Conservation (phyloP, 2,888 invertebrate species). For the Hypomecis atomaria region DNA sequence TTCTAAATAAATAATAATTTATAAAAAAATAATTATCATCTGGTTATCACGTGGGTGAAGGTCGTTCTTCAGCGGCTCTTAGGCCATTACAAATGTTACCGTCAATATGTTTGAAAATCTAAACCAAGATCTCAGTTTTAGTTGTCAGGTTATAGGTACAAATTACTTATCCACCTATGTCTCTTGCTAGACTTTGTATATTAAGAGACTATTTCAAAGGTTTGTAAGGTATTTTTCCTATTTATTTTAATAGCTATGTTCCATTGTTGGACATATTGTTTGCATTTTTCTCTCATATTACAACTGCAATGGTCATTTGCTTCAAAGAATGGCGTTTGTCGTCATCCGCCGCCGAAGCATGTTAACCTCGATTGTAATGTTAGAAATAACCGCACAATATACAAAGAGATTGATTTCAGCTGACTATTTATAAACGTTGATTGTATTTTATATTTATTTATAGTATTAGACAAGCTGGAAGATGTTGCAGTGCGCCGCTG, state of each 20-base stretch:
- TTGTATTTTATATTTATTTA: neutral
- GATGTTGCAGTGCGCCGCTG: constrained; percentile 7
- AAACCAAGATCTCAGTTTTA: too few relatives aligned
- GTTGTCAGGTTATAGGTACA: too few relatives aligned
- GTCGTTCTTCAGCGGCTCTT: too few relatives aligned
- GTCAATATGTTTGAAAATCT: too few relatives aligned
- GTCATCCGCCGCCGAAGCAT: constrained; percentile 52
- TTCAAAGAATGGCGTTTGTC: constrained; percentile 50
- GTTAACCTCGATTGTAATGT: constrained; percentile 33
- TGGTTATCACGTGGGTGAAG: too few relatives aligned
- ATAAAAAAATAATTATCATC: too few relatives aligned
- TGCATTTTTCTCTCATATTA: neutral
- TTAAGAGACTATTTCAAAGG: too few relatives aligned
- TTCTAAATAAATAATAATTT: too few relatives aligned
- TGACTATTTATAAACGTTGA: neutral
- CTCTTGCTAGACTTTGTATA: too few relatives aligned
- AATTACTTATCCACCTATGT: neutral
- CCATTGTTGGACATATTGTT: neutral
- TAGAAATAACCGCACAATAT: constrained; percentile 10
- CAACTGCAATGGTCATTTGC: constrained; percentile 29
- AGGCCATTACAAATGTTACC: too few relatives aligned
- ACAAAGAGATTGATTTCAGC: constrained; percentile 5
- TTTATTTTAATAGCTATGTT: neutral
- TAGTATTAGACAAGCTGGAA: neutral
- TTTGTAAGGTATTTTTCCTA: neutral